A percentile compares a stretch with the other conserved stretches of the same genome.
phyloP scores from a whole-genome alignment of 2,113 vertebrate genomes.

The Rhinopithecus roxellana region DNA sequence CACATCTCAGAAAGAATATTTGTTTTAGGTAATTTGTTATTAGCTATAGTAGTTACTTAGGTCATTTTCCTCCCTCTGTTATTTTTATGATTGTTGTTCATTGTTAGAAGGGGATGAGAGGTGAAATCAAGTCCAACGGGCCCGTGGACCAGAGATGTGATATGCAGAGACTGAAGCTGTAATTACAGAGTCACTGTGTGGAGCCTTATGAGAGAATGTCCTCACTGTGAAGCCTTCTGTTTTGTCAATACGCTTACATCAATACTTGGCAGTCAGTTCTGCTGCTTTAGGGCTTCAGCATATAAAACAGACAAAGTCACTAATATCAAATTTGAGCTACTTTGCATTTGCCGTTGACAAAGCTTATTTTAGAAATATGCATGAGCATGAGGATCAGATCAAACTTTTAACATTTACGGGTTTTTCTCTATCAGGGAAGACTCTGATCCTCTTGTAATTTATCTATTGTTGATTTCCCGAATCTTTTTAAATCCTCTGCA shows the following conservation, averaged over 20 bases:
- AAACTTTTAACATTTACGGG: slow-evolving; percentile 80
- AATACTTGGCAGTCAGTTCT: slow-evolving; percentile 82
- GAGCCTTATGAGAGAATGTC: slow-evolving; percentile 73
- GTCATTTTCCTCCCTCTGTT: background rate
- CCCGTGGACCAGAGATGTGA: slow-evolving; percentile 41
- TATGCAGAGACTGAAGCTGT: slow-evolving; percentile 61
- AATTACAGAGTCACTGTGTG: slow-evolving; percentile 73
- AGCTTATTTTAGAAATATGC: slow-evolving; percentile 82
- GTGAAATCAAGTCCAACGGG: slow-evolving; percentile 43
- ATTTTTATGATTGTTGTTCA: slow-evolving; percentile 29
- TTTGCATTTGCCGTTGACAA: slow-evolving; percentile 83
- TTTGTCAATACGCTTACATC: slow-evolving; percentile 83
- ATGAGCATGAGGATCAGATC: slow-evolving; percentile 80
- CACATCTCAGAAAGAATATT: slow-evolving; percentile 52
- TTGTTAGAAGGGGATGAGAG: background rate
- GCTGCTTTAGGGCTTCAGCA: slow-evolving; percentile 79
- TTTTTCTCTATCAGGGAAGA: slow-evolving; percentile 71
- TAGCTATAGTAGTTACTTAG: slow-evolving; percentile 60
- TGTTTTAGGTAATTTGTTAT: slow-evolving; percentile 70
- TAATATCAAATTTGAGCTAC: slow-evolving; percentile 76
- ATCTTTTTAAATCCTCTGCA: slow-evolving; percentile 78
- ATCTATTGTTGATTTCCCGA: slow-evolving; percentile 82
- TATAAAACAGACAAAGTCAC: slow-evolving; percentile 79
- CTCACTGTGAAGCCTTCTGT: slow-evolving; percentile 80
- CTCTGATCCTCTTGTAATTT: slow-evolving; percentile 82